Conservation (phyloP, 2,113 vertebrate species). For the Barnardius zonarius region DNA sequence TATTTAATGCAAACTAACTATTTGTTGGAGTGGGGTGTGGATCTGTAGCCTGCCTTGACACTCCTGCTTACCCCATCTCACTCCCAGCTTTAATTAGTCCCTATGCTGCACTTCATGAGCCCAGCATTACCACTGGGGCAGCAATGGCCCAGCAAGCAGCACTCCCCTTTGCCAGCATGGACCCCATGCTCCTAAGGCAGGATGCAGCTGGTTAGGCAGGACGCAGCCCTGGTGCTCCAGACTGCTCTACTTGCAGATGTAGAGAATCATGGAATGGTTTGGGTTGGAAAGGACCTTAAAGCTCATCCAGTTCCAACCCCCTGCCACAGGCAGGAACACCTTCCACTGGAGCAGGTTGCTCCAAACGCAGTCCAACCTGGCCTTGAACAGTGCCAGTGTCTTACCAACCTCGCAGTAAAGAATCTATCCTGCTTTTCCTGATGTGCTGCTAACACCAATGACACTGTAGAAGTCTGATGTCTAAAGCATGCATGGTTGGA, state of each 20-base stretch:
- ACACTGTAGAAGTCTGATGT: not conserved
- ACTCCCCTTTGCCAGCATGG: not conserved
- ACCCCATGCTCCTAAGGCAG: not conserved
- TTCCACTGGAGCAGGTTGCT: not conserved
- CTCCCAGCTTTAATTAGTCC: not conserved
- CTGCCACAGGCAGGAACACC: not conserved
- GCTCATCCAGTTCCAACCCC: not conserved
- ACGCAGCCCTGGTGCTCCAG: rapidly evolving
- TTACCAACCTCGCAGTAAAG: not conserved
- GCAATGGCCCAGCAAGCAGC: not conserved
- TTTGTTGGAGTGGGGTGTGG: not conserved
- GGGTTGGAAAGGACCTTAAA: not conserved
- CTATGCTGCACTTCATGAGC: not conserved
- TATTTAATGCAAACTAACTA: not conserved
- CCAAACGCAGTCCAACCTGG: rapidly evolving
- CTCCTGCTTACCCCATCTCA: not conserved
- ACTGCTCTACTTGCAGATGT: not conserved
- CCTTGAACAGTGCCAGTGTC: not conserved
- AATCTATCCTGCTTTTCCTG: not conserved
- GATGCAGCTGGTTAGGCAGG: rapidly evolving
- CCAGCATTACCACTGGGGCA: not conserved
- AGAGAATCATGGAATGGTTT: not conserved
- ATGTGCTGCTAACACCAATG: rapidly evolving
- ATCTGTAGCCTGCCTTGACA: not conserved
- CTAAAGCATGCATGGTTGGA: rapidly evolving